Evolutionary conservation across 1,140 invertebrate genomes (phyloP).

Genomic region (Listronotus bonariensis): DNA sequence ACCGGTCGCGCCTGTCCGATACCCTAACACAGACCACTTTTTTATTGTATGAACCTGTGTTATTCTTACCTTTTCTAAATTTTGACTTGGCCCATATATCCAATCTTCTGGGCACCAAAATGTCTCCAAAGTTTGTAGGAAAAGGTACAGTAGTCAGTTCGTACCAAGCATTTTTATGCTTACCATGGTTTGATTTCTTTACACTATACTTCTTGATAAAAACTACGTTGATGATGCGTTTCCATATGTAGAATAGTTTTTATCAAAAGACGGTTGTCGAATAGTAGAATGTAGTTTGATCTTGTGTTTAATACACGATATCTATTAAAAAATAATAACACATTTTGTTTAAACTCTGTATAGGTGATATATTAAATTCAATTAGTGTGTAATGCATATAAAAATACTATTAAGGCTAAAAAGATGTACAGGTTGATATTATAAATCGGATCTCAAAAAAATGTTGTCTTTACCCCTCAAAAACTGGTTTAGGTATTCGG

Average conservation of each 20-base stretch:
- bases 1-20: too few species aligned
- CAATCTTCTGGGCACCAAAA: slow-evolving; percentile 62
- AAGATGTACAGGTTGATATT: too few species aligned
- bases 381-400: too few species aligned
- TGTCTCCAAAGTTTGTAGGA: slow-evolving; percentile 61
- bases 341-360: too few species aligned
- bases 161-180: slow-evolving; percentile 61
- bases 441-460: too few species aligned
- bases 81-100: slow-evolving; percentile 67
- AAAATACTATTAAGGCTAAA: too few species aligned
- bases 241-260: slow-evolving; percentile 77
- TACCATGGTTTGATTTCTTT: slow-evolving; percentile 48
- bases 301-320: slow-evolving; percentile 70
- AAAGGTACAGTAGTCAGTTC: slow-evolving; percentile 74
- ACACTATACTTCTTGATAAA: slow-evolving; percentile 66
- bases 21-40: too few species aligned
- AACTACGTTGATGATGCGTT: slow-evolving; percentile 73
- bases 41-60: background rate
- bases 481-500: too few species aligned
- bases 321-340: slow-evolving; percentile 51
- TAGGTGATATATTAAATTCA: too few species aligned
- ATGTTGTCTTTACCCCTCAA: too few species aligned
- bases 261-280: slow-evolving; percentile 70
- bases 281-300: slow-evolving; percentile 69
- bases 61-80: slow-evolving; percentile 59